A percentile compares a stretch with the other conserved stretches of the same genome.
phyloP scores from a whole-genome alignment of 2,797 vertebrate genomes.

The Mormyrus proboscirostris region DNA sequence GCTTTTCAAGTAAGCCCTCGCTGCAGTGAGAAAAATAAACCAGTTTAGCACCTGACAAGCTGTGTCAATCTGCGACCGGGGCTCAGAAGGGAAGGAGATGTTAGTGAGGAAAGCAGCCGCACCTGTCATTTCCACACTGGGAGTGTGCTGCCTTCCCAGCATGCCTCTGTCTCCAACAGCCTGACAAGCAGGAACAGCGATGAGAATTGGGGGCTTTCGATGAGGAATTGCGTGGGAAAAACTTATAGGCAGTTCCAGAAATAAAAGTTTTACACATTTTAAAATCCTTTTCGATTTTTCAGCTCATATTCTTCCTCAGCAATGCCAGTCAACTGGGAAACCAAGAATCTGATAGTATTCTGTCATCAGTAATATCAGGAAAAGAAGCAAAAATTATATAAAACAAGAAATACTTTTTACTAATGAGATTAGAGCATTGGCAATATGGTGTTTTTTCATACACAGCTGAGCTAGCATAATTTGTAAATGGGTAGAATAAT shows the following conservation, averaged over 20 bases:
- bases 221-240: background rate
- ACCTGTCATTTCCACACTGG: conserved; percentile 29
- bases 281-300: background rate
- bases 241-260: background rate
- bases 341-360: background rate
- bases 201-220: background rate
- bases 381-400: background rate
- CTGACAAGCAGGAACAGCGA: conserved; percentile 14
- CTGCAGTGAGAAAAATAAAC: conserved; percentile 50
- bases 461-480: background rate
- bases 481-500: background rate
- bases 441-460: background rate
- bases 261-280: background rate
- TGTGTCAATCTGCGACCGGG: conserved; percentile 52
- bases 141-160: conserved; percentile 30
- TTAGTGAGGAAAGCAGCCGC: conserved; percentile 38
- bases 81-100: conserved; percentile 39
- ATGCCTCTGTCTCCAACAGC: conserved; percentile 22
- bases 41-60: conserved; percentile 54
- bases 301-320: background rate
- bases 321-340: background rate
- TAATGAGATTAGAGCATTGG: background rate
- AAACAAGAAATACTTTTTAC: background rate
- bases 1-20: conserved; percentile 47
- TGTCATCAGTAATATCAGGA: background rate